A percentile compares a stretch with the other conserved stretches of the same genome.
Conservation (phyloP, 2,888 invertebrate genomes). For the Thyatira batis region DNA sequence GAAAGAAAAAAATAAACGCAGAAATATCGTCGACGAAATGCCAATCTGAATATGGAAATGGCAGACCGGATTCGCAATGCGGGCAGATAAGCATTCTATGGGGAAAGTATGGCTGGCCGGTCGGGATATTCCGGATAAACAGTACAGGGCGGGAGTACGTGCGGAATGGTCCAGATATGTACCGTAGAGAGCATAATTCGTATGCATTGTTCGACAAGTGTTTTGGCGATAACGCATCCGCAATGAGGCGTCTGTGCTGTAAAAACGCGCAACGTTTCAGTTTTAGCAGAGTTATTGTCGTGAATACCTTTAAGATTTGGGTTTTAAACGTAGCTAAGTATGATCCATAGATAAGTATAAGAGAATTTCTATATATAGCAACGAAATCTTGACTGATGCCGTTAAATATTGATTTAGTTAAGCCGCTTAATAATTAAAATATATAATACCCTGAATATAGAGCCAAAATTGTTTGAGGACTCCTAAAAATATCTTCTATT, state of each 20-base stretch:
- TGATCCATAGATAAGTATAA: no score
- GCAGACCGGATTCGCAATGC: conserved; percentile 68
- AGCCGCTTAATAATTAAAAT: no score
- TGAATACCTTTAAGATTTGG: conserved; percentile 11
- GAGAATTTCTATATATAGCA: no score
- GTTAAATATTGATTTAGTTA: no score
- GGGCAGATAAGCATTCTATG: conserved; percentile 75
- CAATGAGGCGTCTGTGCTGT: background rate
- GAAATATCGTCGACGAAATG: conserved; percentile 39
- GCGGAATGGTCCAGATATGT: conserved; percentile 56
- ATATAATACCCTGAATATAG: no score
- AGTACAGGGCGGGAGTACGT: conserved; percentile 46
- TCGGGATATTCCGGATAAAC: conserved; percentile 9
- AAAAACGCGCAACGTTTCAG: conserved; percentile 1
- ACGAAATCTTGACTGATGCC: no score
- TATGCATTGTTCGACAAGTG: conserved; percentile 1
- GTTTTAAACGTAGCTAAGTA: no score
- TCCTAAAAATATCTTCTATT: background rate
- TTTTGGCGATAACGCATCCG: conserved; percentile 13
- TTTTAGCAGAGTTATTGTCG: conserved; percentile 12
- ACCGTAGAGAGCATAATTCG: conserved; percentile 24
- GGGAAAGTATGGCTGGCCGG: conserved; percentile 49
- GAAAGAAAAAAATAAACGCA: conserved; percentile 35
- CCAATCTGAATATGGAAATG: conserved; percentile 76
- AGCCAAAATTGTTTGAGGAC: background rate